Evolutionary conservation across 2,888 invertebrate species (phyloP).

Genomic region (Pseudococcus longispinus): DNA sequence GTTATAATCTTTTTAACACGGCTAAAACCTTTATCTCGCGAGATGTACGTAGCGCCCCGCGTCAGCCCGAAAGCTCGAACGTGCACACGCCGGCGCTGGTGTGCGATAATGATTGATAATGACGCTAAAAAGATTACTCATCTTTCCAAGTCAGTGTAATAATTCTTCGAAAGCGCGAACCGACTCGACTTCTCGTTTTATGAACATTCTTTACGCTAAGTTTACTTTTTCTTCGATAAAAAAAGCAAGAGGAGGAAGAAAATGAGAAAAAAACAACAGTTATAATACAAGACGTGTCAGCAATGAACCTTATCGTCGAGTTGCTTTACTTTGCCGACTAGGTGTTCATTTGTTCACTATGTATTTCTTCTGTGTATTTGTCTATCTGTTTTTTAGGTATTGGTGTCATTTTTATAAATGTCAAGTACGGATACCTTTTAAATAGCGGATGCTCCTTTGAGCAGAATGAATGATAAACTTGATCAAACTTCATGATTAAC

Average conservation of each 20-base stretch:
- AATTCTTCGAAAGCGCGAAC: neutral
- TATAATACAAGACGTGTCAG: constrained; percentile 8
- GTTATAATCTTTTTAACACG: constrained; percentile 44
- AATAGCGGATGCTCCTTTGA: too few relatives aligned
- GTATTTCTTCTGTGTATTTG: neutral
- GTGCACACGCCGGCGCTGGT: neutral
- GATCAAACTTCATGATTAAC: too few relatives aligned
- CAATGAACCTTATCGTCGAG: constrained; percentile 11
- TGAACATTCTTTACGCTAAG: neutral
- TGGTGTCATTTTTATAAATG: neutral
- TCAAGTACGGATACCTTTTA: neutral
- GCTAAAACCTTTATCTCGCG: constrained; percentile 36
- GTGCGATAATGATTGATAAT: constrained; percentile 43
- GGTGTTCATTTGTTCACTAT: neutral
- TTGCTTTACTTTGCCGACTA: neutral
- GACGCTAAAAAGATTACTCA: constrained; percentile 43
- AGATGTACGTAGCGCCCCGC: neutral
- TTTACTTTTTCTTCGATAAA: neutral
- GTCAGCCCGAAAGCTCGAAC: neutral
- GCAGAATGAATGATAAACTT: too few relatives aligned
- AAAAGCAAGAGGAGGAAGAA: neutral
- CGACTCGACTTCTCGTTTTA: neutral
- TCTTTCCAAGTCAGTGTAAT: neutral
- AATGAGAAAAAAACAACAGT: neutral
- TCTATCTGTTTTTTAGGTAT: neutral